Evolutionary conservation across 2,113 vertebrate genomes (phyloP).

Genomic region (Progne subis): DNA sequence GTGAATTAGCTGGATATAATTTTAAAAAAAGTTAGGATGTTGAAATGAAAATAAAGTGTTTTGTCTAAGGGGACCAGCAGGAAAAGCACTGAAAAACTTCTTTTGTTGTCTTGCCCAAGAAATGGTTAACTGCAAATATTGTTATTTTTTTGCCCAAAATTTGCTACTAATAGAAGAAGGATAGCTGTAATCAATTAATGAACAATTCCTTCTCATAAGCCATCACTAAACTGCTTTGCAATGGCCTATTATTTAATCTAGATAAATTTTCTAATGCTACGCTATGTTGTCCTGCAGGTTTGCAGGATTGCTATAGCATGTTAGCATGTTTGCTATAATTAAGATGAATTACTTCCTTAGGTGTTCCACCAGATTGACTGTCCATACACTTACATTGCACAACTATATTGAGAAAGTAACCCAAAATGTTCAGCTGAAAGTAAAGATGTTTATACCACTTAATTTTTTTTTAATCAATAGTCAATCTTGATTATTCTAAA

Average conservation of each 20-base stretch:
- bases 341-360: not conserved
- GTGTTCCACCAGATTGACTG: not conserved
- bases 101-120: not conserved
- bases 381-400: not conserved
- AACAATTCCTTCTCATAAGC: not conserved
- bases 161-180: not conserved
- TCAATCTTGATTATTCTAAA: not conserved
- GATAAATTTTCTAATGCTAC: not conserved
- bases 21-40: not conserved
- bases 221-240: not conserved
- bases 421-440: not conserved
- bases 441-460: not conserved
- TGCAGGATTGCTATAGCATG: not conserved
- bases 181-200: not conserved
- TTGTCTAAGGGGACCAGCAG: not conserved
- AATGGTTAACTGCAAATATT: not conserved
- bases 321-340: not conserved
- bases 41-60: not conserved
- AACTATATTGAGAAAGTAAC: not conserved
- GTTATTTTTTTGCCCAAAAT: not conserved
- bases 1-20: not conserved
- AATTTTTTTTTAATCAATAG: not conserved
- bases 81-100: not conserved
- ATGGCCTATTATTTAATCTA: not conserved
- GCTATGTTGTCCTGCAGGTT: not conserved